These are phyloP conservation scores for Mormyrus lacerda DNA, from an alignment of 2,113 vertebrate species.

Conservation along the genomic window DNA sequence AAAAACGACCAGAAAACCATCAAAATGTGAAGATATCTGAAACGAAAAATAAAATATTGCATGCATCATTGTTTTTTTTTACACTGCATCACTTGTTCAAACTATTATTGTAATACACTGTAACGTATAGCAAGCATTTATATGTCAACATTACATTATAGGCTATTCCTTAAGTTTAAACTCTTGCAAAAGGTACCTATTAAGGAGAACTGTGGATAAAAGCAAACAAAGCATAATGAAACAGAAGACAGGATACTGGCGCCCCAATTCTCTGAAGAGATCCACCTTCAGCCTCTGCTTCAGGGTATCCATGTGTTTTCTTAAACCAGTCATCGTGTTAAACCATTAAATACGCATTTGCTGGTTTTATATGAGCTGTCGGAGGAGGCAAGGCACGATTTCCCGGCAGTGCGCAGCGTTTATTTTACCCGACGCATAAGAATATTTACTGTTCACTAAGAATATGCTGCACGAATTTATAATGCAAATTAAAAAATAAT, in stretches of 20 bases:
- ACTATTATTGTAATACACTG: not conserved
- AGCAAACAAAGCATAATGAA: constrained; percentile 72
- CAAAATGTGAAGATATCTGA: constrained; percentile 85
- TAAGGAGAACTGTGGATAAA: constrained; percentile 72
- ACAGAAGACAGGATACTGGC: constrained; percentile 87
- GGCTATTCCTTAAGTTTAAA: not conserved
- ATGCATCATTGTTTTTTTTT: not conserved
- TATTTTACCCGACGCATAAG: not conserved
- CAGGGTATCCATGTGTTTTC: constrained; percentile 47
- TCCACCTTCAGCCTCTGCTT: constrained; percentile 62
- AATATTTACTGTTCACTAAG: not conserved
- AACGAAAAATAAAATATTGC: not conserved
- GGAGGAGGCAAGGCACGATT: not conserved
- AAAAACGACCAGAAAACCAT: constrained; percentile 96
- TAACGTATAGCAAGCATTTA: not conserved
- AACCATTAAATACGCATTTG: not conserved
- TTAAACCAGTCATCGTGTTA: constrained; percentile 46
- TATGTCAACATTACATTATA: not conserved
- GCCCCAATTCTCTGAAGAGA: constrained; percentile 68
- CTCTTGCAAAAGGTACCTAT: constrained; percentile 63
- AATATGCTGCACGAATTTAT: not conserved
- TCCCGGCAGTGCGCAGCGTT: not conserved
- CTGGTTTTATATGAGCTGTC: not conserved
- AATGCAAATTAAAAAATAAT: not conserved
- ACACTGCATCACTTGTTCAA: not conserved